Evolutionary conservation across 2,888 invertebrate genomes (phyloP).

Genomic region (Drosophila putrida): DNA sequence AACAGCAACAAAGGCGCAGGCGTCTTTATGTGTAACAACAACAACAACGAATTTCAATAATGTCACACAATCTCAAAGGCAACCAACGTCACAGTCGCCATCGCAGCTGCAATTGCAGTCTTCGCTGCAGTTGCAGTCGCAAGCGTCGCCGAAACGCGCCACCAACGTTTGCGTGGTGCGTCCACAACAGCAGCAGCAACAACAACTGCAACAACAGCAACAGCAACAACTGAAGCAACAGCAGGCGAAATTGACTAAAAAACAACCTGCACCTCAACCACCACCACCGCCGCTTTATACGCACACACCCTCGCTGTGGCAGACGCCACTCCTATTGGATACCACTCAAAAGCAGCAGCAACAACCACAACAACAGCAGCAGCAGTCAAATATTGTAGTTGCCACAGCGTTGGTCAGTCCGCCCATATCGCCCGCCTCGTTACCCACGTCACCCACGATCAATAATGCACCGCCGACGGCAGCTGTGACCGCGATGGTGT

Average conservation of each 20-base stretch:
- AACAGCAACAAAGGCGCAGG: constrained; percentile 1
- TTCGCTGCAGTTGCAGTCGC: constrained; percentile 60
- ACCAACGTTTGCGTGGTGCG: constrained; percentile 81
- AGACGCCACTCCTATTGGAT: constrained; percentile 81
- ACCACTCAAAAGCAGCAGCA: constrained; percentile 65
- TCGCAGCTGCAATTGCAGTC: constrained; percentile 63
- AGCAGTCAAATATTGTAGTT: constrained; percentile 25
- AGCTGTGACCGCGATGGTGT: constrained; percentile 73
- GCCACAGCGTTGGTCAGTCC: constrained; percentile 66
- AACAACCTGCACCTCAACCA: constrained; percentile 56
- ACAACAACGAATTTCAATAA: constrained; percentile 77
- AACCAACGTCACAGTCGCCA: constrained; percentile 60
- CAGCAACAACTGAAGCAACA: constrained; percentile 62
- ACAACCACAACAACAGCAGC: constrained; percentile 42
- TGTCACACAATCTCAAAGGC: constrained; percentile 80
- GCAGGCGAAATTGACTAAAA: constrained; percentile 44
- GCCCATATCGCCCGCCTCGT: constrained; percentile 77
- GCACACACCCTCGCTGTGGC: constrained; percentile 83
- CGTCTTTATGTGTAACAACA: constrained; percentile 17
- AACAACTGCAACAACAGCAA: constrained; percentile 59
- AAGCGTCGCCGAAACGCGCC: constrained; percentile 70
- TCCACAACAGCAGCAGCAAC: constrained; percentile 76
- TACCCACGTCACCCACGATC: constrained; percentile 67
- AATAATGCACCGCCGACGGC: constrained; percentile 57
- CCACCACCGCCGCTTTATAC: constrained; percentile 72